Evolutionary conservation across 2,888 invertebrate species (phyloP).

Genomic region (Heteropelma amictum): DNA sequence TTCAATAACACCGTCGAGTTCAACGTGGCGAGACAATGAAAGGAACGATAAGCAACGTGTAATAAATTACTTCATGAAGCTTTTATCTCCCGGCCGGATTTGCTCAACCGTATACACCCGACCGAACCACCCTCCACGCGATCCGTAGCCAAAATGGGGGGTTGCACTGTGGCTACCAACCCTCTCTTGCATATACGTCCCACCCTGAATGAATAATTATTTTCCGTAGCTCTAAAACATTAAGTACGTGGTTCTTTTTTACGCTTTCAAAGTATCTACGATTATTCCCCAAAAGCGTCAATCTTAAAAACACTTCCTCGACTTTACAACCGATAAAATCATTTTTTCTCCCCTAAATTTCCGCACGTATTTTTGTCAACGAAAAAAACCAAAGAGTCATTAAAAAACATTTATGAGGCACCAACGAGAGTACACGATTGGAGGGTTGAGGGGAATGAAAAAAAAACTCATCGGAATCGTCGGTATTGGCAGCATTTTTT

Average conservation of each 20-base stretch:
- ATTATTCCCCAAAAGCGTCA: neutral
- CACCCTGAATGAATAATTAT: no score
- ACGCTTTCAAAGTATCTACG: no score
- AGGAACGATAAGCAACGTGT: slow-evolving; percentile 39
- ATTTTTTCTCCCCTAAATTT: no score
- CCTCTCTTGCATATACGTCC: neutral
- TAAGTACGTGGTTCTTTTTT: no score
- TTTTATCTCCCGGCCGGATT: slow-evolving; percentile 31
- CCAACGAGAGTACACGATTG: no score
- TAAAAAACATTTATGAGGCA: no score
- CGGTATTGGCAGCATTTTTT: no score
- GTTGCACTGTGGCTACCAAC: neutral
- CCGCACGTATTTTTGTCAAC: no score
- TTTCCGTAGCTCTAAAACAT: slow-evolving; percentile 1
- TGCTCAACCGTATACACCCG: slow-evolving; percentile 5
- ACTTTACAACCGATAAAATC: no score
- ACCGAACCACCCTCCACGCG: slow-evolving; percentile 1
- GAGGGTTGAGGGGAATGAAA: no score
- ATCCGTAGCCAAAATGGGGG: neutral
- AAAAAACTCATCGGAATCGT: no score
- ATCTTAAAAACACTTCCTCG: neutral
- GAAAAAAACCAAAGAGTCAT: no score
- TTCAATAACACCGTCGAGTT: slow-evolving; percentile 28
- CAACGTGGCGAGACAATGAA: slow-evolving; percentile 27
- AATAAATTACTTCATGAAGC: slow-evolving; percentile 39